phyloP scores from a whole-genome alignment of 2,797 vertebrate genomes.

The Silurus aristotelis region DNA sequence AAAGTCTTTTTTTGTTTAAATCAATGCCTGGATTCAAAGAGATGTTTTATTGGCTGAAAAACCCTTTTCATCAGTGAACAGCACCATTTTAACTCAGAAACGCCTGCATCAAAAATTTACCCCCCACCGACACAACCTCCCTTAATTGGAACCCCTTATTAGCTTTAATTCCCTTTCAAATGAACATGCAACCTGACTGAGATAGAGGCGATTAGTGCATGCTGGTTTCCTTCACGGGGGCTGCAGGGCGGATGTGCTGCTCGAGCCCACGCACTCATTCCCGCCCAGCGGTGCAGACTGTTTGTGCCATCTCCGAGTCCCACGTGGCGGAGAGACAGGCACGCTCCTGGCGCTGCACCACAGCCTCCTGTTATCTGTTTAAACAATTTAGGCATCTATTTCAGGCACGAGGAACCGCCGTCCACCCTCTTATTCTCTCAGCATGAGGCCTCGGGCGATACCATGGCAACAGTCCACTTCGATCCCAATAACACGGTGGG shows the following conservation, averaged over 20 bases:
- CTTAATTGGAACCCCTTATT: constrained; percentile 71
- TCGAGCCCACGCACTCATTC: constrained; percentile 78
- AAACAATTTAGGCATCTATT: constrained; percentile 81
- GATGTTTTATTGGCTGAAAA: constrained; percentile 8
- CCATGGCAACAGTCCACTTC: constrained; percentile 81
- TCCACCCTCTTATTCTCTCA: constrained; percentile 56
- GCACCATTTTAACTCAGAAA: constrained; percentile 22
- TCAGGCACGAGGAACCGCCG: constrained; percentile 74
- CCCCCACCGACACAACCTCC: constrained; percentile 45
- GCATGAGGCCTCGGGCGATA: constrained; percentile 62
- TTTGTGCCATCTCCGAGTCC: constrained; percentile 77
- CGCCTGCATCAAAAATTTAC: constrained; percentile 50
- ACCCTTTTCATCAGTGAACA: constrained; percentile 20
- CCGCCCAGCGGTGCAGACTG: constrained; percentile 71
- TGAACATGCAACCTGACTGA: constrained; percentile 80
- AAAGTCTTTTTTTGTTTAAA: constrained; percentile 10
- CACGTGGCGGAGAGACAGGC: constrained; percentile 70
- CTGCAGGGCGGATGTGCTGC: constrained; percentile 80
- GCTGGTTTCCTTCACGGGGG: constrained; percentile 79
- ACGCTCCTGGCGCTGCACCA: constrained; percentile 74
- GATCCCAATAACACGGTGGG: constrained; percentile 61
- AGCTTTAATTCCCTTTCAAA: constrained; percentile 79
- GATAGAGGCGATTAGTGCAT: constrained; percentile 82
- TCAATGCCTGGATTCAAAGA: not conserved
- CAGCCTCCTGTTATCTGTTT: constrained; percentile 80